Evolutionary conservation across 2,888 invertebrate genomes (phyloP).

Genomic region (Anaspis maculata): DNA sequence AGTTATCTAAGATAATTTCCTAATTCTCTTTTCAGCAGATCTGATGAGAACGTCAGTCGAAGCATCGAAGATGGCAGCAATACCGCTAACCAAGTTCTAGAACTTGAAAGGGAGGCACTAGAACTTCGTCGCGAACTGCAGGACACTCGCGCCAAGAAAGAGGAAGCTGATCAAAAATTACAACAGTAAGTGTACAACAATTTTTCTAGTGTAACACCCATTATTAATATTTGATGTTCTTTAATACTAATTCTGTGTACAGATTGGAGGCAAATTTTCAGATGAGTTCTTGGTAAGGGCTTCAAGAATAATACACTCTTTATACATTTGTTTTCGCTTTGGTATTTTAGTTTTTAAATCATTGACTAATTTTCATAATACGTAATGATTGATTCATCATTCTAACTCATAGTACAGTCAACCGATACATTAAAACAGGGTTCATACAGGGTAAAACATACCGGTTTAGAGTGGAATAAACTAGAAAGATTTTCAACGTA

Average conservation of each 20-base stretch:
- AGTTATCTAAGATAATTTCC: too few relatives aligned
- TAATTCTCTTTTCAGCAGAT: slow-evolving; percentile 22
- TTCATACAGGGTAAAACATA: too few relatives aligned
- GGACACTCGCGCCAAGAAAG: slow-evolving; percentile 50
- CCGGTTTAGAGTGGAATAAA: too few relatives aligned
- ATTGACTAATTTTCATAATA: too few relatives aligned
- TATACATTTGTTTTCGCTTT: too few relatives aligned
- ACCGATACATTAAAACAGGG: too few relatives aligned
- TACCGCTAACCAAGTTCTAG: slow-evolving; percentile 39
- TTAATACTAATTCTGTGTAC: not conserved
- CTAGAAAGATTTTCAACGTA: too few relatives aligned
- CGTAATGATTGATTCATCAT: too few relatives aligned
- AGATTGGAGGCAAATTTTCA: slow-evolving; percentile 6
- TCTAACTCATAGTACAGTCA: not conserved
- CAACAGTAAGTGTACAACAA: slow-evolving; percentile 46
- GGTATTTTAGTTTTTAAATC: too few relatives aligned
- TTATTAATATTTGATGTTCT: slow-evolving; percentile 3
- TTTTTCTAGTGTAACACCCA: not conserved
- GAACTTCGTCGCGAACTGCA: slow-evolving; percentile 48
- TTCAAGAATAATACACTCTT: too few relatives aligned
- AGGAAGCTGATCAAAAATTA: slow-evolving; percentile 50
- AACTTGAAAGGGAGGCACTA: slow-evolving; percentile 47
- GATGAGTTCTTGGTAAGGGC: slow-evolving; percentile 14
- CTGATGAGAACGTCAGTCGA: slow-evolving; percentile 25
- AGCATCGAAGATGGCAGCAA: slow-evolving; percentile 23